Evolutionary conservation across 2,888 invertebrate species (phyloP).

Genomic region (Torymus tubicola): DNA sequence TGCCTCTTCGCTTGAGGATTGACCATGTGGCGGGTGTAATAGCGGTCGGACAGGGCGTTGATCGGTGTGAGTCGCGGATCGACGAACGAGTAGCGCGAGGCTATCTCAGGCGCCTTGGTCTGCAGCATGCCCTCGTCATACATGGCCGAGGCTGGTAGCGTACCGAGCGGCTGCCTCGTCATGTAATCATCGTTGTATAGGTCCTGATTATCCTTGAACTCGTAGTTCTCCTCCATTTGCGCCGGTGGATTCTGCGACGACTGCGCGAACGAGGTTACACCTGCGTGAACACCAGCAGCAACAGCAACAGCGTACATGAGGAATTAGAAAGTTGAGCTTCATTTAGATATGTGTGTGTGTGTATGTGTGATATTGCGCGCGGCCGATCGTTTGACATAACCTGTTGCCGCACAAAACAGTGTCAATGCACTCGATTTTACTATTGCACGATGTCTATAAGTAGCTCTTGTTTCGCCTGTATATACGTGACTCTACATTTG

Average conservation of each 20-base stretch:
- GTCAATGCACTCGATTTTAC: slow-evolving; percentile 36
- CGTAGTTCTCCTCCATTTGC: slow-evolving; percentile 81
- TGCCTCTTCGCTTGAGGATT: slow-evolving; percentile 76
- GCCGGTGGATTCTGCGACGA: slow-evolving; percentile 70
- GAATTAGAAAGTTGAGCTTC: slow-evolving; percentile 39
- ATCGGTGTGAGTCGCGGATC: slow-evolving; percentile 82
- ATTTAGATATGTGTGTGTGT: background rate
- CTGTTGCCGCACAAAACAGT: slow-evolving; percentile 13
- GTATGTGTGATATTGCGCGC: slow-evolving; percentile 1
- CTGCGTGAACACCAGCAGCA: slow-evolving; percentile 62
- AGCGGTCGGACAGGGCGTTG: slow-evolving; percentile 80
- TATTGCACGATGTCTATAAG: no score
- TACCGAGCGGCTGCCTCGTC: slow-evolving; percentile 75
- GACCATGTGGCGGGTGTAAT: slow-evolving; percentile 81
- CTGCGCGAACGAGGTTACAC: slow-evolving; percentile 77
- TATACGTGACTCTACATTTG: background rate
- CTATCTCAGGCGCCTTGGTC: slow-evolving; percentile 68
- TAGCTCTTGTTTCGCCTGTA: background rate
- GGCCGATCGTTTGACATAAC: slow-evolving; percentile 43
- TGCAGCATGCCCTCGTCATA: slow-evolving; percentile 72
- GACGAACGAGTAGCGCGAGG: slow-evolving; percentile 79
- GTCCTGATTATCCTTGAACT: slow-evolving; percentile 85
- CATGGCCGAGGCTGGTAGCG: slow-evolving; percentile 75
- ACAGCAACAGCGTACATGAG: background rate
- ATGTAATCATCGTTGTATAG: slow-evolving; percentile 77